Percentiles rank a stretch among this genome's conserved stretches.
Evolutionary conservation across 2,888 invertebrate genomes (phyloP).

Genomic region (Chymomyza caudatula): DNA sequence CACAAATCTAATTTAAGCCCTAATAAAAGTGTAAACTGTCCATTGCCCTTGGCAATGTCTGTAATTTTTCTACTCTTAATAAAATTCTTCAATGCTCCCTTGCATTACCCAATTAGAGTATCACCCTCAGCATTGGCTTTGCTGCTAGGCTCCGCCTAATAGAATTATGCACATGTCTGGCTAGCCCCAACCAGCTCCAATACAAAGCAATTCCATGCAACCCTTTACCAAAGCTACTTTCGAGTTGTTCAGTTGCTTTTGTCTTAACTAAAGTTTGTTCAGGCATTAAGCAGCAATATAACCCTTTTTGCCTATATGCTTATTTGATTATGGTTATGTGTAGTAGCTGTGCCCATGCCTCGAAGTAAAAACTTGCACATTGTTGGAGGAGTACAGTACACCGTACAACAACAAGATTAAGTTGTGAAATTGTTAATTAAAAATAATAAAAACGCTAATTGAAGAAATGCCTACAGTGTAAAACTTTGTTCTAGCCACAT

Average conservation of each 20-base stretch:
- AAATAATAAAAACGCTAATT: constrained; percentile 71
- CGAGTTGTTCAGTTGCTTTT: constrained; percentile 9
- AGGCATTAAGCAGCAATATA: constrained; percentile 22
- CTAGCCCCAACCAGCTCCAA: not conserved
- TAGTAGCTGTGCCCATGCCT: not conserved
- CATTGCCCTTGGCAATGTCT: not conserved
- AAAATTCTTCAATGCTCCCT: not conserved
- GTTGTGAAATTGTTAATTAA: constrained; percentile 69
- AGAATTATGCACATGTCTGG: constrained; percentile 64
- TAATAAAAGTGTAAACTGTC: too few relatives aligned
- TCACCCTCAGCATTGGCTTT: not conserved
- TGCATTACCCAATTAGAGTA: not conserved
- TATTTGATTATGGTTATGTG: constrained; percentile 55
- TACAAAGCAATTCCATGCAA: not conserved
- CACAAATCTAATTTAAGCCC: too few relatives aligned
- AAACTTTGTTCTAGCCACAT: not conserved
- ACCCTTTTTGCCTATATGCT: not conserved
- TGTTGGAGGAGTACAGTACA: not conserved
- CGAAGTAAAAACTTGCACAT: constrained; percentile 31
- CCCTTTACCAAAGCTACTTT: not conserved
- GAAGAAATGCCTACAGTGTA: constrained; percentile 59
- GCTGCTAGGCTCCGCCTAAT: constrained; percentile 22
- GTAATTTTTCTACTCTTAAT: not conserved
- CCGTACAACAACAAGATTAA: constrained; percentile 45
- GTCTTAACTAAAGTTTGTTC: constrained; percentile 59